These are phyloP conservation scores for Eucidaris tribuloides DNA, from an alignment of 35 echinoderm and acorn worm genomes.

Conservation along the genomic window DNA sequence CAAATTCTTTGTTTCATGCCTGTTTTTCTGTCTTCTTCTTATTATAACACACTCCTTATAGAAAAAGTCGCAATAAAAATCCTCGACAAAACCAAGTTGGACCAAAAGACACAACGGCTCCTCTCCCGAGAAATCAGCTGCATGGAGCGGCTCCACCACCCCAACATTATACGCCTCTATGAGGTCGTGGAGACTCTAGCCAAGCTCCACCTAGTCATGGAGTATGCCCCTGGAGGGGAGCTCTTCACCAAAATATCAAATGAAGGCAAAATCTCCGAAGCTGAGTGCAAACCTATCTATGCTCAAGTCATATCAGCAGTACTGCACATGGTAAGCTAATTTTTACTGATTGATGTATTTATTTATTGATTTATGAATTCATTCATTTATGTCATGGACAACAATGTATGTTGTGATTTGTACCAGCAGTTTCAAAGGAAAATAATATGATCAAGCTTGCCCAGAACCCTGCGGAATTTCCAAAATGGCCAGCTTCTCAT, in stretches of 20 bases:
- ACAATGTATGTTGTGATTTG: too few species aligned
- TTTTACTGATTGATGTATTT: not conserved
- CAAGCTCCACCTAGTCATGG: constrained; percentile 98
- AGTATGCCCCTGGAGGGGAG: constrained; percentile 94
- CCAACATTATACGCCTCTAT: constrained; percentile 96
- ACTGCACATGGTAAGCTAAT: constrained; percentile 84
- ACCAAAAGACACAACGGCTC: constrained; percentile 97
- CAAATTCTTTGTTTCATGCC: too few species aligned
- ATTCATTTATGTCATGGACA: too few species aligned
- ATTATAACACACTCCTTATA: too few species aligned
- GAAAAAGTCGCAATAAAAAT: constrained; percentile 99
- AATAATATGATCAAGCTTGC: too few species aligned
- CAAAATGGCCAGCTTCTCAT: too few species aligned
- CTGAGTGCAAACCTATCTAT: constrained; percentile 79
- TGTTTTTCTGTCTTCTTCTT: too few species aligned
- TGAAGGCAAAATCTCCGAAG: constrained; percentile 89
- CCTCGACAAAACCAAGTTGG: constrained; percentile 97
- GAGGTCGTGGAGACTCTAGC: constrained; percentile 96
- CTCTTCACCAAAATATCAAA: constrained; percentile 99
- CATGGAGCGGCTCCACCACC: constrained; percentile 98
- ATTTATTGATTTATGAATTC: too few species aligned
- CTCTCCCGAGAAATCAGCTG: constrained; percentile 94
- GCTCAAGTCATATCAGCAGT: constrained; percentile 84
- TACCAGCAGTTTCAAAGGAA: too few species aligned
- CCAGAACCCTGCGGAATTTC: too few species aligned